Evolutionary conservation across 2,888 invertebrate species (phyloP), one percentile per base, ranked within the genome.

Genomic region (Yponomeuta malinellus): DNA sequence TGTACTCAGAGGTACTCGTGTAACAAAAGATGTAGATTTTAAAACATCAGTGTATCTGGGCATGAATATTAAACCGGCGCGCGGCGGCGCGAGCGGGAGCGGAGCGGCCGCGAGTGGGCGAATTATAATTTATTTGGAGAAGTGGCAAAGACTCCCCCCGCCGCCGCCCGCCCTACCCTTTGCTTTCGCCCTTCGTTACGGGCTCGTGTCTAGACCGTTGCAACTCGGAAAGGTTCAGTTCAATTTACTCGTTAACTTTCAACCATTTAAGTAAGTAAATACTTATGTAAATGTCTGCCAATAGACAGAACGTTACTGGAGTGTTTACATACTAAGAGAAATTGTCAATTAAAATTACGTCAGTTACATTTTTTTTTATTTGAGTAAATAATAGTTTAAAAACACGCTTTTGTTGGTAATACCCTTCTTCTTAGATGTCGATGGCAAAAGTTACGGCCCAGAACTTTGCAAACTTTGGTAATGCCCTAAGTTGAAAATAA

Each of bases 71-170:
- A 59, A 59, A 59, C 15, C 52, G 29, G 23, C 23, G 23, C 23
- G 23, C 23, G 23, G 68, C 48, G 48, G 68, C 68, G 68, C 9
- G 33, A n/a, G 48, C 68, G 52, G 68, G n/a, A 48, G 68, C 29
- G 48, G 68, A 10, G 68, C 48, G 48, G 64, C 23, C 37, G 67
- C 48, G 72, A 48, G 48, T 12, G 48, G 75, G 90, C 85, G 90
- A 93, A 92, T 93, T 93, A 93, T 92, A 93, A 93, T 92, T 93
- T 93, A 93, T 93, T 93, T 92, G 92, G 88, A 92, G 92, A 92
- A 92, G 92, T 92, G 92, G 91, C 91, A 89, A 91, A 85, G 90
- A 87, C 75, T 82, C 87, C 82, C 80, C 77, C 80, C 82, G 76
- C 78, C 75, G 80, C 77, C 81, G 77, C 74, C 75, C 75, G 79